A percentile compares a stretch with the other conserved stretches of the same genome.
Conservation (phyloP, 2,797 vertebrate species). For the Molossus molossus region DNA sequence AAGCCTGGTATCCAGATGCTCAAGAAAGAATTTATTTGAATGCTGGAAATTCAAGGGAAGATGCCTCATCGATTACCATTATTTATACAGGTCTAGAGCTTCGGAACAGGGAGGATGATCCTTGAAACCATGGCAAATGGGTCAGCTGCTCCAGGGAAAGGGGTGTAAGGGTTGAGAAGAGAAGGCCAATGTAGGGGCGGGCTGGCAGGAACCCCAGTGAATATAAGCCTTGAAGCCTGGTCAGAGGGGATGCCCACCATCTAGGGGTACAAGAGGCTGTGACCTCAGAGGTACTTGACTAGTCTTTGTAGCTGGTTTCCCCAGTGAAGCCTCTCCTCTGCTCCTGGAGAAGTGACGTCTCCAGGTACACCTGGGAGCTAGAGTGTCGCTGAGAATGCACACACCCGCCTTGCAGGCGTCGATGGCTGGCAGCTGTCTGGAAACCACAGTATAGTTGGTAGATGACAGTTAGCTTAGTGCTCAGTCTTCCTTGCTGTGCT, state of each 20-base stretch:
- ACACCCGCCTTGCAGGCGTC: accelerated
- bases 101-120: not conserved
- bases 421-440: not conserved
- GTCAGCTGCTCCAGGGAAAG: not conserved
- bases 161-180: not conserved
- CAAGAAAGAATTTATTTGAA: not conserved
- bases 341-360: not conserved
- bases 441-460: not conserved
- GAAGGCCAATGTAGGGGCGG: not conserved
- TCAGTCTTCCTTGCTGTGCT: not conserved
- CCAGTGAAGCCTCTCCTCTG: not conserved
- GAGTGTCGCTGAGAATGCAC: not conserved
- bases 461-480: not conserved
- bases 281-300: not conserved
- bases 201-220: not conserved
- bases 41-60: conserved; percentile 1
- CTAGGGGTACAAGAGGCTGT: not conserved
- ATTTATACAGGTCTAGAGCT: not conserved
- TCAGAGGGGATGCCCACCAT: not conserved
- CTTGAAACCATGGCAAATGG: not conserved
- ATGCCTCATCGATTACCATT: not conserved
- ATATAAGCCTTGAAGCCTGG: not conserved
- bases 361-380: not conserved
- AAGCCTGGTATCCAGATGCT: not conserved
- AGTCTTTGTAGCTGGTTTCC: not conserved